Percentiles rank a stretch among this genome's conserved stretches.
Conservation (phyloP, 2,113 vertebrate species). For the Panthera leo region DNA sequence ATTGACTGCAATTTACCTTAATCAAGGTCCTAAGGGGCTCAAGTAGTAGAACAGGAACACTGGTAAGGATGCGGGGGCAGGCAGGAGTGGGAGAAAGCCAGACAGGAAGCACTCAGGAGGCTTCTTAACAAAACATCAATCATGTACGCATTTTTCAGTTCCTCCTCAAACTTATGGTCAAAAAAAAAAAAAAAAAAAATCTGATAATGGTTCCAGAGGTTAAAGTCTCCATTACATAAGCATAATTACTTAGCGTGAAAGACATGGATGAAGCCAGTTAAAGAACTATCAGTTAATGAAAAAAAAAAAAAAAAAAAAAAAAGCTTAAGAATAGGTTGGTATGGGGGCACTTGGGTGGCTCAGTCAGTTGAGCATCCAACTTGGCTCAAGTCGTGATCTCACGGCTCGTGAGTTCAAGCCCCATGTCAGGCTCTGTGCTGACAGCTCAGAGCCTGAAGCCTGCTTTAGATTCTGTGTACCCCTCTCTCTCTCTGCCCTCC, state of each 20-base stretch:
- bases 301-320: background rate
- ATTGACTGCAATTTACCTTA: background rate
- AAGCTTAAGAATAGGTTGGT: background rate
- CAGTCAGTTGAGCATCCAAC: too few species aligned
- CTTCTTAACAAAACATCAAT: background rate
- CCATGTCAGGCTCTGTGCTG: too few species aligned
- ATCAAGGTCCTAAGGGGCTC: background rate
- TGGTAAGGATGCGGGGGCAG: background rate
- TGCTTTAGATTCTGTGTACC: too few species aligned
- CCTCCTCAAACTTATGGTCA: background rate
- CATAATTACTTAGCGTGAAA: conserved; percentile 29
- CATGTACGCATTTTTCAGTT: conserved; percentile 35
- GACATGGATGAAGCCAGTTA: background rate
- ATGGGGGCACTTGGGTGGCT: background rate
- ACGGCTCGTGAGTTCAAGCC: too few species aligned
- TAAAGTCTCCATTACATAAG: background rate
- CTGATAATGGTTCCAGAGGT: background rate
- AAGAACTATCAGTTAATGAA: background rate
- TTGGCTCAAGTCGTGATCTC: too few species aligned
- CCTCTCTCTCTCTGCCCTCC: too few species aligned
- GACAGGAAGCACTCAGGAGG: background rate
- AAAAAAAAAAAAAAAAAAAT: background rate
- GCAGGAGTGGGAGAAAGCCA: background rate
- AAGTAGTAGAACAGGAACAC: background rate
- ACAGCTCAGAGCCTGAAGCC: too few species aligned